Evolutionary conservation across 2,113 vertebrate species (phyloP).

Genomic region (Scortum barcoo): DNA sequence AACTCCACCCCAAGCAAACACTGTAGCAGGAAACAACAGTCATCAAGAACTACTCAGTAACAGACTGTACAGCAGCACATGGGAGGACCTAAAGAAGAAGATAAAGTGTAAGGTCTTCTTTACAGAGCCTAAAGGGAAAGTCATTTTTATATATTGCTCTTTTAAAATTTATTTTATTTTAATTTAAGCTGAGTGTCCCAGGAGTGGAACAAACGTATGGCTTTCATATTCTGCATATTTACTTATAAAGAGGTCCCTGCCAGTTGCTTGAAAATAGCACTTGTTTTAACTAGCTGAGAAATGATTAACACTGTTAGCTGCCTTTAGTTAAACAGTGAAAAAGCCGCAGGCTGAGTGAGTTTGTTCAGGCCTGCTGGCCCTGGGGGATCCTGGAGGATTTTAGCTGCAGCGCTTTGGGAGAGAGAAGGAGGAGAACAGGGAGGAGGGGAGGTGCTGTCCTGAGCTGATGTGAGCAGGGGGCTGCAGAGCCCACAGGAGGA

Average conservation of each 20-base stretch:
- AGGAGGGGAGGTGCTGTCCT: slow-evolving; percentile 49
- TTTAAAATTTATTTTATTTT: slow-evolving; percentile 22
- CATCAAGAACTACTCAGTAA: slow-evolving; percentile 7
- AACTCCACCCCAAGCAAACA: slow-evolving; percentile 34
- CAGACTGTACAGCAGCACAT: not conserved
- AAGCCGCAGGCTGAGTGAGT: slow-evolving; percentile 7
- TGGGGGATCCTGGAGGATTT: slow-evolving; percentile 46
- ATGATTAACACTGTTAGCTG: slow-evolving; percentile 67
- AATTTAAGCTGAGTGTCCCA: slow-evolving; percentile 37
- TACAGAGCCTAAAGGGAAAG: slow-evolving; percentile 24
- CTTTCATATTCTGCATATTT: slow-evolving; percentile 60
- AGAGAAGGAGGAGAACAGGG: not conserved
- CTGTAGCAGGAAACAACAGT: not conserved
- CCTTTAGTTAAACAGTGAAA: slow-evolving; percentile 57
- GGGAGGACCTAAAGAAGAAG: not conserved
- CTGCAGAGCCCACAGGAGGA: slow-evolving; percentile 53
- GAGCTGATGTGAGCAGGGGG: slow-evolving; percentile 66
- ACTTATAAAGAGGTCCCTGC: slow-evolving; percentile 55
- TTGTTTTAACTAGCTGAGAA: slow-evolving; percentile 40
- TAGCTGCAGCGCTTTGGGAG: slow-evolving; percentile 55
- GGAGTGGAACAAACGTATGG: slow-evolving; percentile 57
- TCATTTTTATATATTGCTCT: slow-evolving; percentile 8
- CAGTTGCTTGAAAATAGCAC: slow-evolving; percentile 49
- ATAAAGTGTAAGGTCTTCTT: slow-evolving; percentile 15
- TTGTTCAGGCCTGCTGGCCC: slow-evolving; percentile 46